Base-by-base conservation (phyloP, 2,888 invertebrate genomes). In the Microplitis deprimator region DNA sequence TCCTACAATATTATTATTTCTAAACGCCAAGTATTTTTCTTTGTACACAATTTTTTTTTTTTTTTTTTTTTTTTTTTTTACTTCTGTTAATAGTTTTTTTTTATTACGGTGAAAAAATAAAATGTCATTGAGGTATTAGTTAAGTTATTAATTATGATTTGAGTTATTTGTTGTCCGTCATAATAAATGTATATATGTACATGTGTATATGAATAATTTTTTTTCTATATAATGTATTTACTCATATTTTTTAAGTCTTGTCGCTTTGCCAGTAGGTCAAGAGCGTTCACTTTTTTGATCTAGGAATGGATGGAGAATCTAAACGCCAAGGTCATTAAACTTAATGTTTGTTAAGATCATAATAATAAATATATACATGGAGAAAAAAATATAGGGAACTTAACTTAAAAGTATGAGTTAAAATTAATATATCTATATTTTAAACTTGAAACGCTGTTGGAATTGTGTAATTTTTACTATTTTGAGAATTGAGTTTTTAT, bases 271-370 rank as follows among this genome's bases (percentile, higher is more conserved):
- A 62, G 62, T 62, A 62, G 62, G 62, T 62, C 62, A 62, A 62
- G 62, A 62, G 16, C 62, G 20, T 62, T 62, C 10, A 62, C 62
- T 62, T 62, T 59, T 62, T 62, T 62, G 62, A 16, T 62, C 62
- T 20, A 62, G 13, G 50, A 50, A 8, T 13, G 13, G 50, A 50
- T 50, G 13, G 8, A 3, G 16, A 8, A 7, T 62, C 62, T 20
- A 6, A 6, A 17, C 20, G 5, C 20, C 62, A 62, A 62, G 62
- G 62, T 62, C 62, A 62, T 62, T 16, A 20, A 62, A 62, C 20
- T 16, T 17, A 20, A 16, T 62, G 62, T 10, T 62, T 20, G 20
- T 17, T 62, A 62, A 20, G 29, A 29, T 29, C 29, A 29, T 29
- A 62, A 62, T 17, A 62, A 62, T 20, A 16, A 17, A 10, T 62